Base-by-base conservation (phyloP, 2,113 vertebrate genomes). In the Rhinolophus ferrumequinum region DNA sequence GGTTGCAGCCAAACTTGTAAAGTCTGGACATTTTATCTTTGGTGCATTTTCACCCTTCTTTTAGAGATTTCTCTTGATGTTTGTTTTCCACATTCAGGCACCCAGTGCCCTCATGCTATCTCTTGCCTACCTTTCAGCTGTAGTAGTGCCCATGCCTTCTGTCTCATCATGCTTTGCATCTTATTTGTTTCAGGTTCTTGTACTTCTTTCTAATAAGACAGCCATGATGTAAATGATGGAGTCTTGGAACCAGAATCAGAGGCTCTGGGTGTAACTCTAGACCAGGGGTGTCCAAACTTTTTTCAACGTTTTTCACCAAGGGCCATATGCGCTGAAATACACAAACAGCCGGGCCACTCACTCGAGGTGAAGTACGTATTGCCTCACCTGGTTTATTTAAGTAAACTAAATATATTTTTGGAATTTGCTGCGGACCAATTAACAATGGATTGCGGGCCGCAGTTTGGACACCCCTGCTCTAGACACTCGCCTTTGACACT, bases 91-190 rank as follows among this genome's bases (percentile, higher is more conserved):
- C 13, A 11, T 10, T 12, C 8, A n/a, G 52, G 12, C 4, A 19
- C 4, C 28, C 13, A 6, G 5, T 0, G 6, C 1, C 6, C 33
- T n/a, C 15, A 0, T 22, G 11, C 14, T 28, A 8, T 26, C 2
- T 15, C 15, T 62, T 33, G 3, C 3, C 30, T 77, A 3, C 6
- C 13, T 90, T 90, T 50, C 12, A 93, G 7, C 11, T 35, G 54
- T 8, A 26, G 19, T 8, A 18, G 44, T 50, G 5, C 14, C 60
- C 7, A 8, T 72, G 41, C 1, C 4, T 0, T 6, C 4, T 0
- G 14, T 8, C 0, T n/a, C 21, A 13, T 38, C 24, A 11, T 47
- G 1, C 10, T 58, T 58, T 90, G 8, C 26, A 5, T 75, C n/a
- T 64, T 24, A 30, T 5, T 44, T 80, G 15, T 56, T 88, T 7